These are phyloP conservation scores for Eurypyga helias DNA, from an alignment of 2,113 vertebrate species.

Conservation along the genomic window DNA sequence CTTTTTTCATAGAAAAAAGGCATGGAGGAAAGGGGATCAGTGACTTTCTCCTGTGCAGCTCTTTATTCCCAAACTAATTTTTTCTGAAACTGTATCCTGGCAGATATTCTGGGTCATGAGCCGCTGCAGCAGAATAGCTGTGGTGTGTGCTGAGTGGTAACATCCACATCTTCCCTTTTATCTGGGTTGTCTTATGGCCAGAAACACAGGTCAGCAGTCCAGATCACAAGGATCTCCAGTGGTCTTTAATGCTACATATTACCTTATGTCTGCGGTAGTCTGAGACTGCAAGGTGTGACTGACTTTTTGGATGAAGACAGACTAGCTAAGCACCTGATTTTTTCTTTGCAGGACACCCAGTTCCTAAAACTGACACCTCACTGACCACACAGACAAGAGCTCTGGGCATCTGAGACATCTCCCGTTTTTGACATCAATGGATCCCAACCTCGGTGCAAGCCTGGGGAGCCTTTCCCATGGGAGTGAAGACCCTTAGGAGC, in stretches of 20 bases:
- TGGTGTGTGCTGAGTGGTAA: background rate
- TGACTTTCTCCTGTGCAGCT: background rate
- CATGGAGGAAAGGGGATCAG: background rate
- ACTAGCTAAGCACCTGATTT: background rate
- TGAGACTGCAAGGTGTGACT: background rate
- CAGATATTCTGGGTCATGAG: background rate
- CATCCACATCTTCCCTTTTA: background rate
- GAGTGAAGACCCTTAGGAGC: background rate
- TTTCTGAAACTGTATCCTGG: background rate
- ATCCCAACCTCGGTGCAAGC: background rate
- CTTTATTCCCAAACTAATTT: background rate
- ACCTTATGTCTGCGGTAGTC: no score
- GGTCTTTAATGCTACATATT: background rate
- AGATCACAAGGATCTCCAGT: background rate
- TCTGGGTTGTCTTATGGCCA: background rate
- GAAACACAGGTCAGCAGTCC: background rate
- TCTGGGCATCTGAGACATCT: background rate
- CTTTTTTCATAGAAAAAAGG: background rate
- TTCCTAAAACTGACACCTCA: background rate
- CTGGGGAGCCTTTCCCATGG: background rate
- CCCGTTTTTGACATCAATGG: background rate
- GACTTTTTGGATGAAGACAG: background rate
- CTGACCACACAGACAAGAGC: background rate
- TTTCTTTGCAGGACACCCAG: conserved; percentile 27
- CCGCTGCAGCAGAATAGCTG: background rate